Percentiles rank a stretch among this genome's conserved stretches.
Evolutionary conservation across 2,797 vertebrate genomes (phyloP).

Genomic region (Hozukius guyotensis): DNA sequence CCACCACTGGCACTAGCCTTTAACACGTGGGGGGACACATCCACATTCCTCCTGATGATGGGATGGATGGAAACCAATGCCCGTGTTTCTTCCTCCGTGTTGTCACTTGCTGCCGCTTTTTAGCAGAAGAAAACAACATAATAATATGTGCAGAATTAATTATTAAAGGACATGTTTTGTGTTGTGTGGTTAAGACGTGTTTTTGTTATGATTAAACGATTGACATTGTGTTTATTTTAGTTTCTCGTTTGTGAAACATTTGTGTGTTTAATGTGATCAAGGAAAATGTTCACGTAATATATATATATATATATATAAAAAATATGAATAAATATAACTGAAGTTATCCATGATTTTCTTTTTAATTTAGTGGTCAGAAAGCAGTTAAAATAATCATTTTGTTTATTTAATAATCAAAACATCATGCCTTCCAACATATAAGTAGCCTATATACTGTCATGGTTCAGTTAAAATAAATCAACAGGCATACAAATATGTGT

Average conservation of each 20-base stretch:
- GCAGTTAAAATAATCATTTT: background rate
- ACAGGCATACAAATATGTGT: background rate
- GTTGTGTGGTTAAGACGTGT: no score
- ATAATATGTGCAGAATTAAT: no score
- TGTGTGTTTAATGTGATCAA: background rate
- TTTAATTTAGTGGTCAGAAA: accelerated
- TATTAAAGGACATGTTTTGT: background rate
- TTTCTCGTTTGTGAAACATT: background rate
- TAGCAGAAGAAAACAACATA: background rate
- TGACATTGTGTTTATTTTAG: background rate
- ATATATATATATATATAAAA: background rate
- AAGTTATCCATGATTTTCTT: accelerated
- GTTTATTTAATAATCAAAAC: background rate
- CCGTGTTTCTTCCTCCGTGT: background rate
- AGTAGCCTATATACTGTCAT: background rate
- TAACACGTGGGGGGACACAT: conserved; percentile 65
- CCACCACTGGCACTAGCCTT: conserved; percentile 20
- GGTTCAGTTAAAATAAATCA: background rate
- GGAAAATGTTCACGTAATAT: background rate
- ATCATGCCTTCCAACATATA: background rate
- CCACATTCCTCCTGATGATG: conserved; percentile 19
- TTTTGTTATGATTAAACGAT: background rate
- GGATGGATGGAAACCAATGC: background rate
- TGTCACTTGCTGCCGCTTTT: background rate
- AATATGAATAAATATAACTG: background rate